Conservation (phyloP, 2,113 vertebrate genomes). For the Hippocampus mohnikei region DNA sequence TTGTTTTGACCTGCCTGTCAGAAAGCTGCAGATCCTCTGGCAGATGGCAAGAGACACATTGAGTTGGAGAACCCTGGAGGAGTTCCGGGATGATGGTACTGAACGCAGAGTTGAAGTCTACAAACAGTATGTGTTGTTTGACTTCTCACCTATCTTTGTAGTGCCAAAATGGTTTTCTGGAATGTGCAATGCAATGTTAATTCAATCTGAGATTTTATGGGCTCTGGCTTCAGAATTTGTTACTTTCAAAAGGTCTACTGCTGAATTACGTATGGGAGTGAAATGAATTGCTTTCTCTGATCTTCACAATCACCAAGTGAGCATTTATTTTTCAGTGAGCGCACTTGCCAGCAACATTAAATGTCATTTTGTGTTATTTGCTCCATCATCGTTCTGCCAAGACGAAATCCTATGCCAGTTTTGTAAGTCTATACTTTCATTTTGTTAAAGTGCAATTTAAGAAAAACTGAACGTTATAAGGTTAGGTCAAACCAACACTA, state of each 20-base stretch:
- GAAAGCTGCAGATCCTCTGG: no score
- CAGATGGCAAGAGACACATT: no score
- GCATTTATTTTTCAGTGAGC: not conserved
- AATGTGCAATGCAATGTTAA: not conserved
- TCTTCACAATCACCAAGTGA: not conserved
- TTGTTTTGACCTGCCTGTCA: no score
- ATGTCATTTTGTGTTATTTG: not conserved
- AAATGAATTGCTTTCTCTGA: not conserved
- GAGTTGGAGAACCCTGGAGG: no score
- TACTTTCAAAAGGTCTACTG: not conserved
- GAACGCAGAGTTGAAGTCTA: no score
- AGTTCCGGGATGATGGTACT: no score
- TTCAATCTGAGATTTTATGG: not conserved
- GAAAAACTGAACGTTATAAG: no score
- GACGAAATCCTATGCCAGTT: not conserved
- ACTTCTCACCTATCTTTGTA: not conserved
- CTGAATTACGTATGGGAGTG: not conserved
- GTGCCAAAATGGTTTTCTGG: not conserved
- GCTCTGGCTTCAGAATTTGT: not conserved
- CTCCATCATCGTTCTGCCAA: not conserved
- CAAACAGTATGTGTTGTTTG: not conserved
- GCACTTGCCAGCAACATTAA: not conserved
- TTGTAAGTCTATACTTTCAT: no score
- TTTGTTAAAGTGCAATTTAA: no score
- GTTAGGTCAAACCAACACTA: no score